Evolutionary conservation across 2,888 invertebrate species (phyloP).

Genomic region (Dione vanillae): DNA sequence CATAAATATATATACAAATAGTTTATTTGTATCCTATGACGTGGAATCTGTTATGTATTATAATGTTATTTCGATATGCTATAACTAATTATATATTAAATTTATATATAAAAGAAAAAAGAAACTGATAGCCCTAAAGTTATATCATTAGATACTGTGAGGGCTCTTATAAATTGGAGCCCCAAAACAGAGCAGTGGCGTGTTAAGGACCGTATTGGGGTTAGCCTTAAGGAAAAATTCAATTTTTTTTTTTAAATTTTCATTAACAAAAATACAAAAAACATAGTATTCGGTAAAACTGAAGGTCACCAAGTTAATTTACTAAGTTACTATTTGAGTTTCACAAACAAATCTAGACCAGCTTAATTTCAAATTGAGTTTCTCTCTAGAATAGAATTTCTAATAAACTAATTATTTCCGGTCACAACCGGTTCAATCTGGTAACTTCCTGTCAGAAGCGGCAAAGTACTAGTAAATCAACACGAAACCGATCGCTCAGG

Average conservation of each 20-base stretch:
- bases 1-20: too few relatives aligned
- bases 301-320: not conserved
- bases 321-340: conserved; percentile 2
- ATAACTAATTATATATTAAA: not conserved
- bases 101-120: not conserved
- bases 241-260: too few relatives aligned
- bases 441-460: conserved; percentile 10
- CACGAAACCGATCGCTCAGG: conserved; percentile 13
- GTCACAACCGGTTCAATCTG: conserved; percentile 7
- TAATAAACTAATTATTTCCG: conserved; percentile 19
- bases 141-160: conserved; percentile 43
- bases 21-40: too few relatives aligned
- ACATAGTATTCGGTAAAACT: too few relatives aligned
- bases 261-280: too few relatives aligned
- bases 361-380: conserved; percentile 17
- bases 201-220: conserved; percentile 28
- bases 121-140: conserved; percentile 34
- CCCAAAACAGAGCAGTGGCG: conserved; percentile 43
- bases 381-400: conserved; percentile 11
- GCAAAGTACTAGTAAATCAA: conserved; percentile 17
- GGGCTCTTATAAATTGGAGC: conserved; percentile 45
- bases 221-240: too few relatives aligned
- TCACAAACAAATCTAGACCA: conserved; percentile 4
- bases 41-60: too few relatives aligned
- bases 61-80: too few relatives aligned